Evolutionary conservation across 2,797 vertebrate genomes (phyloP).

Genomic region (Mormyrops attenuatus): DNA sequence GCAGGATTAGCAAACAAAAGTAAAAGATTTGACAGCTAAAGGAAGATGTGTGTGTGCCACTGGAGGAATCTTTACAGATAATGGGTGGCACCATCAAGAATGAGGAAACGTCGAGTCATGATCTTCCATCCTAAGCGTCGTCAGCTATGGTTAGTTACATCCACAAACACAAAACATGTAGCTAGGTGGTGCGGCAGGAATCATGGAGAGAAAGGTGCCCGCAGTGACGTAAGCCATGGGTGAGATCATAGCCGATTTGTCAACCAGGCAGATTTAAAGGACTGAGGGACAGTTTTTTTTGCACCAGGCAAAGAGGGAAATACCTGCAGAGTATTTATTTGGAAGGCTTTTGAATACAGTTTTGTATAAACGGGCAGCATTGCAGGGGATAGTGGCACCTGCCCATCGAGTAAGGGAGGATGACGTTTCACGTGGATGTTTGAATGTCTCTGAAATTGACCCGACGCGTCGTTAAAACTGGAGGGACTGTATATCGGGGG

Average conservation of each 20-base stretch:
- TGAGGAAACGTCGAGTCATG: background rate
- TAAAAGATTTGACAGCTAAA: background rate
- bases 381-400: background rate
- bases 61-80: background rate
- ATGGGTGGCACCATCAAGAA: background rate
- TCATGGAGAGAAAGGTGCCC: background rate
- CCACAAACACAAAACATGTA: background rate
- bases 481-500: conserved; percentile 12
- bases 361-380: conserved; percentile 12
- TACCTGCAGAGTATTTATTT: conserved; percentile 15
- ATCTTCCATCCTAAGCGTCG: background rate
- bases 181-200: background rate
- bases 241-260: background rate
- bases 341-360: conserved; percentile 14
- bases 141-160: background rate
- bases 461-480: conserved; percentile 20
- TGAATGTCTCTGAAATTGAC: background rate
- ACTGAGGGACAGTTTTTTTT: background rate
- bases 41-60: background rate
- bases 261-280: background rate
- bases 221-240: background rate
- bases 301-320: background rate
- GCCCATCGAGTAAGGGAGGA: background rate
- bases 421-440: background rate
- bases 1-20: background rate